Conservation (phyloP, 2,113 vertebrate species). For the Anguilla rostrata region DNA sequence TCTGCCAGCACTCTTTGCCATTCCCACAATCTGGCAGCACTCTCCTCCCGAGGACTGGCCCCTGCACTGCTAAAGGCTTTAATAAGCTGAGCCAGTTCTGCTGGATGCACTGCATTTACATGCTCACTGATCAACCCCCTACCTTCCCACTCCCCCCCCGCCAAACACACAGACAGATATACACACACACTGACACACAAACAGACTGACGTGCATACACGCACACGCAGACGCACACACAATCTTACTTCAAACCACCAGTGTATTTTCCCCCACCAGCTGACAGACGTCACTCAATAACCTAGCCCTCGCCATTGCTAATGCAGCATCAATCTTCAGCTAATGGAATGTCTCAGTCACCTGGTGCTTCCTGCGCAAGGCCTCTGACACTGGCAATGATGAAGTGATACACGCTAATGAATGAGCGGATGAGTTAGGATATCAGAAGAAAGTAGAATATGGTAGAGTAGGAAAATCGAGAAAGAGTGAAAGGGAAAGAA, state of each 20-base stretch:
- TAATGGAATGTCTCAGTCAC: constrained; percentile 34
- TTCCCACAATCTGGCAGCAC: background rate
- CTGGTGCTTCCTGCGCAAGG: constrained; percentile 21
- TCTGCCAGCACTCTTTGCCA: background rate
- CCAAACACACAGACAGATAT: too few relatives aligned
- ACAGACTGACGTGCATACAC: background rate
- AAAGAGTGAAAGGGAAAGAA: background rate
- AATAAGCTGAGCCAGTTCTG: too few relatives aligned
- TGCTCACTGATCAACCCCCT: background rate
- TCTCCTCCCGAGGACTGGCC: background rate
- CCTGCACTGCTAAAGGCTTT: background rate
- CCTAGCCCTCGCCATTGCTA: background rate
- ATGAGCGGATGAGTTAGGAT: background rate
- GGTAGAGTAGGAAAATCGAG: background rate
- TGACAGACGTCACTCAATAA: constrained; percentile 24
- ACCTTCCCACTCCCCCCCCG: too few relatives aligned
- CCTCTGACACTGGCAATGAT: constrained; percentile 13
- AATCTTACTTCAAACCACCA: background rate
- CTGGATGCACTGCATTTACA: background rate
- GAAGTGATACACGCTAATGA: constrained; percentile 17
- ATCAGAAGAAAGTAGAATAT: background rate
- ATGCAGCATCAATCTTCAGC: background rate
- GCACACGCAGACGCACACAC: background rate
- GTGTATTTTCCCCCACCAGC: background rate
- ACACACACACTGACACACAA: too few relatives aligned